A percentile compares a stretch with the other conserved stretches of the same genome.
phyloP scores from a whole-genome alignment of 2,113 vertebrate genomes.

The Apodemus sylvaticus region DNA sequence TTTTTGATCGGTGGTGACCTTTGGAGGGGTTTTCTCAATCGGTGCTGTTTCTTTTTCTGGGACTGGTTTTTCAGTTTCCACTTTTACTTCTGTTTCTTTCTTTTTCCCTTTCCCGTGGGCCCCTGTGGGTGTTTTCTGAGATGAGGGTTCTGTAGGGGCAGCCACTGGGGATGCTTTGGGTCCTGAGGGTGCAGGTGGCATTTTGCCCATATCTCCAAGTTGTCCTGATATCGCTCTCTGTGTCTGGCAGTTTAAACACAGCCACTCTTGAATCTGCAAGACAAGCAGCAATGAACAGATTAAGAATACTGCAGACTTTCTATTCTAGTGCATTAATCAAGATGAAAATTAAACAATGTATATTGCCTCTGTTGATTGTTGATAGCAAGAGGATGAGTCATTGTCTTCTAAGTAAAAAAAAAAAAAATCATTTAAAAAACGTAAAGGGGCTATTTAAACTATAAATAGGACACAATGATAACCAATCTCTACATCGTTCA shows the following conservation, averaged over 20 bases:
- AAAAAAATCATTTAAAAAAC: neutral
- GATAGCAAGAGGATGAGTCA: neutral
- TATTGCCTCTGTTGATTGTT: neutral
- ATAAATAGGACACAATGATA: neutral
- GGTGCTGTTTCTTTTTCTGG: conserved; percentile 71
- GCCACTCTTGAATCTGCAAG: conserved; percentile 94
- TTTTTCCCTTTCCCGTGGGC: conserved; percentile 78
- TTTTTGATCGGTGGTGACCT: conserved; percentile 67
- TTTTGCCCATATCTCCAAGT: conserved; percentile 89
- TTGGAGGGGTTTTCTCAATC: conserved; percentile 70
- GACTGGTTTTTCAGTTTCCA: conserved; percentile 77
- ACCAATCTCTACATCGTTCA: neutral
- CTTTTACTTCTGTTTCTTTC: conserved; percentile 76
- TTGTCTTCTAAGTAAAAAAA: conserved; percentile 7
- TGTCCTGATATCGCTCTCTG: conserved; percentile 93
- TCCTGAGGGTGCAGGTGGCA: conserved; percentile 82
- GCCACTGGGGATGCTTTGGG: conserved; percentile 79
- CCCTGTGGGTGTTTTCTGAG: conserved; percentile 69
- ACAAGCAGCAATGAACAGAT: conserved; percentile 66
- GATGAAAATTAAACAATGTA: neutral
- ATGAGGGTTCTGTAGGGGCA: conserved; percentile 67
- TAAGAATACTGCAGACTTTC: neutral
- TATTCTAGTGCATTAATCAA: neutral
- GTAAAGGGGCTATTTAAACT: conserved; percentile 11
- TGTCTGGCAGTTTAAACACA: conserved; percentile 98